These are phyloP conservation scores for Helicorthomorpha holstii DNA, from an alignment of 1,140 invertebrate genomes.

Conservation along the genomic window DNA sequence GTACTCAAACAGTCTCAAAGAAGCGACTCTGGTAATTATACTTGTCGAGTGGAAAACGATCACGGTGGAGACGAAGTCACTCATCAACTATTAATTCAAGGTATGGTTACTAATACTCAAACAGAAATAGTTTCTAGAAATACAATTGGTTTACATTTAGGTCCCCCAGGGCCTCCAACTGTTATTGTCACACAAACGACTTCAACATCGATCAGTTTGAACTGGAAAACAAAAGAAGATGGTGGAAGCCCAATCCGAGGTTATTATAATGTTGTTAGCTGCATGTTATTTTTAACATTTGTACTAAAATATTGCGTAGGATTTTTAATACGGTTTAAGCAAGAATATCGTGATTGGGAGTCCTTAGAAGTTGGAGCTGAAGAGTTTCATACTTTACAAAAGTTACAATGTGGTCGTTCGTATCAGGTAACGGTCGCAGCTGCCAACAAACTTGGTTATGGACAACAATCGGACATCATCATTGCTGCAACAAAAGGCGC, in stretches of 20 bases:
- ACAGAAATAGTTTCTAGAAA: not conserved
- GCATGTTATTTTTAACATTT: not conserved
- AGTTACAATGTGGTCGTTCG: slow-evolving; percentile 44
- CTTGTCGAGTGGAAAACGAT: slow-evolving; percentile 17
- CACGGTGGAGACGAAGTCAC: slow-evolving; percentile 11
- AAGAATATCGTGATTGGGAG: slow-evolving; percentile 82
- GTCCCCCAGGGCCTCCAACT: slow-evolving; percentile 65
- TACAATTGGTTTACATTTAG: slow-evolving; percentile 26
- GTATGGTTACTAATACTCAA: not conserved
- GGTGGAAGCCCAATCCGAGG: not conserved
- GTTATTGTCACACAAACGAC: slow-evolving; percentile 62
- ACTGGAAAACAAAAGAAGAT: slow-evolving; percentile 33
- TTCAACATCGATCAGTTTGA: slow-evolving; percentile 61
- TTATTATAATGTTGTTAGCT: not conserved
- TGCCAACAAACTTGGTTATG: slow-evolving; percentile 30
- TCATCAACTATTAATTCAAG: slow-evolving; percentile 6
- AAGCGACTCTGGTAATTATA: slow-evolving; percentile 18
- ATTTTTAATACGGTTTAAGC: slow-evolving; percentile 81
- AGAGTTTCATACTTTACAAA: slow-evolving; percentile 37
- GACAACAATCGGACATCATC: slow-evolving; percentile 27
- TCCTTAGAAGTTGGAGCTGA: slow-evolving; percentile 9
- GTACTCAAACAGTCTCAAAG: slow-evolving; percentile 11
- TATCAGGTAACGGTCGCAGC: slow-evolving; percentile 71
- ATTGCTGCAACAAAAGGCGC: slow-evolving; percentile 38
- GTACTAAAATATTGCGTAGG: slow-evolving; percentile 27